Evolutionary conservation across 2,113 vertebrate genomes (phyloP).

Genomic region (Heloderma charlesbogerti): DNA sequence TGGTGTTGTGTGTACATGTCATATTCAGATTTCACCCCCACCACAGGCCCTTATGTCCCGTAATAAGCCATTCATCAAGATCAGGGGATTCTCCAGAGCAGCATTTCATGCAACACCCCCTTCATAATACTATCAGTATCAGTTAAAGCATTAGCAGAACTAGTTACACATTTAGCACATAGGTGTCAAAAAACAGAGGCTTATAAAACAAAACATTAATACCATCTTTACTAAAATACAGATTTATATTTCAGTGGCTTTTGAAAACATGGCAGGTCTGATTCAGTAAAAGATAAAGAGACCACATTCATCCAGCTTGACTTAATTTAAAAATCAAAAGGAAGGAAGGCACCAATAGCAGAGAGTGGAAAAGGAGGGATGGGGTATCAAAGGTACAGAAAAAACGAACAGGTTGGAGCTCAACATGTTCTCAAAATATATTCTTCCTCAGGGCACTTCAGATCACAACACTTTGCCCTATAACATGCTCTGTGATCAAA

Average conservation of each 20-base stretch:
- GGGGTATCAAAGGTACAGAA: neutral
- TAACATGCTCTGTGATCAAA: neutral
- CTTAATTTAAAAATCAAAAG: neutral
- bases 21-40: neutral
- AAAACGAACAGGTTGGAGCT: neutral
- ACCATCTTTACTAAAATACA: neutral
- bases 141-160: no score
- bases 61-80: neutral
- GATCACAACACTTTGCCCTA: neutral
- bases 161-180: no score
- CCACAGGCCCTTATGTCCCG: neutral
- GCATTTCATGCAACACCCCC: neutral
- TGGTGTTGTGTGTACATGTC: no score
- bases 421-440: neutral
- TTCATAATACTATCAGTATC: no score
- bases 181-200: neutral
- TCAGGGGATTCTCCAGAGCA: neutral
- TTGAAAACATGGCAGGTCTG: neutral
- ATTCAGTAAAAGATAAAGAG: neutral
- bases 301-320: neutral
- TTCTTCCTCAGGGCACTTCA: neutral
- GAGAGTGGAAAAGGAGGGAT: neutral
- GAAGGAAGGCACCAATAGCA: neutral
- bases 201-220: neutral
- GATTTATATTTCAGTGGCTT: neutral